Conservation (phyloP, 2,113 vertebrate species). For the Columbina picui region DNA sequence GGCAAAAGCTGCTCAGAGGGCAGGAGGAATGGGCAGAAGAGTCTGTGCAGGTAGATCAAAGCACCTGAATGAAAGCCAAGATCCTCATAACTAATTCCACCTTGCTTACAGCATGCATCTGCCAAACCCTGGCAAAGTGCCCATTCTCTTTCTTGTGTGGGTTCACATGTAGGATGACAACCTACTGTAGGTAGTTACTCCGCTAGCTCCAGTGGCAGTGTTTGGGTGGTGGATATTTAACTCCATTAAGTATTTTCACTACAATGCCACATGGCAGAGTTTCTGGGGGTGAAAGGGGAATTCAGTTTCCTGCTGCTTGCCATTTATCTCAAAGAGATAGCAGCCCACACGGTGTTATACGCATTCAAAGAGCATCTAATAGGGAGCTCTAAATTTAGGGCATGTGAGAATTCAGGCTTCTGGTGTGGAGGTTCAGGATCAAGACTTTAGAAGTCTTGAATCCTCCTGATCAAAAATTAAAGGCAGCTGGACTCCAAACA, state of each 20-base stretch:
- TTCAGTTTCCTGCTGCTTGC: neutral
- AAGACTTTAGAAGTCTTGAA: neutral
- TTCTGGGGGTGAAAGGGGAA: neutral
- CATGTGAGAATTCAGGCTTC: neutral
- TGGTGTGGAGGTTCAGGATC: neutral
- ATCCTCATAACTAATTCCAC: neutral
- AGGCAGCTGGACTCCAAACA: neutral
- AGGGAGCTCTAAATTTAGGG: neutral
- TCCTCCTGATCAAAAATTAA: neutral
- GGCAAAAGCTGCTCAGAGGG: neutral
- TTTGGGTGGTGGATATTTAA: neutral
- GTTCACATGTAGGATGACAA: neutral
- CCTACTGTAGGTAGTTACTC: neutral
- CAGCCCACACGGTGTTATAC: fast-evolving
- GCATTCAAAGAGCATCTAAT: neutral
- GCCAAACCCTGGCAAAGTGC: conserved; percentile 23
- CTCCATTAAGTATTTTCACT: neutral
- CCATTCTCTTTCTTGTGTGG: neutral
- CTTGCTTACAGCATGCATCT: conserved; percentile 2
- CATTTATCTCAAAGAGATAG: neutral
- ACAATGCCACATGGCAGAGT: neutral
- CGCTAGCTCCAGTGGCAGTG: neutral
- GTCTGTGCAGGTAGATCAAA: neutral
- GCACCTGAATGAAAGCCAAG: neutral
- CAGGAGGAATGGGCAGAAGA: neutral